Base-by-base conservation (phyloP, 2,888 invertebrate species). In the Macrosoma leucophasiata region DNA sequence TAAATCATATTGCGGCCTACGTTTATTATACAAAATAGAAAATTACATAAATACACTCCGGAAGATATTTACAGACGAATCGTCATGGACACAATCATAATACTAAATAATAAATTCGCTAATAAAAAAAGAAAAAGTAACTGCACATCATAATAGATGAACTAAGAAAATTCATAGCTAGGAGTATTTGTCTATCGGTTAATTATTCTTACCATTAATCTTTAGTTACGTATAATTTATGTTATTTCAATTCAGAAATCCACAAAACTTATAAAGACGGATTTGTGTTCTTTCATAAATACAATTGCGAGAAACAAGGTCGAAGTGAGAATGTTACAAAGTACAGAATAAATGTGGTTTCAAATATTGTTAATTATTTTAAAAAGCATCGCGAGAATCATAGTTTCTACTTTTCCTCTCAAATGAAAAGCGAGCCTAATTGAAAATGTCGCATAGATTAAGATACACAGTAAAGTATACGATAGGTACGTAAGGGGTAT, bases 151-250 rank as follows among this genome's bases (percentile, higher is more conserved):
- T 61, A 50, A 47, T 35, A 29, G 52, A 71, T 69, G 62, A 74
- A 72, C 65, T 73, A 69, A 78, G 48, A 69, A 64, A 65, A 64
- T 59, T 61, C 61, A 57, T 69, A 67, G 67, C 77, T 79, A 79
- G 62, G 64, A 68, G 69, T 78, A 72, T 66, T 71, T 45, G 54
- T 68, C 71, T 78, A 78, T 72, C 53, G 75, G 71, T 79, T 79
- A 79, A 63, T 67, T 62, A 57, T 52, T 41, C 72, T 81, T 81
- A 81, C 44, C 64, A 58, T 74, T 79, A 78, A 51, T 60, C 55
- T 65, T 77, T 78, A 81, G 75, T 82, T 82, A 82, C 82, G 82
- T 84, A 81, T n/a, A n/a, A n/a, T n/a, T n/a, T n/a, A n/a, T 79
- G 71, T 77, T 73, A 73, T 60, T 63, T 53, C 55, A 69, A 62